Percentiles rank a stretch among this genome's conserved stretches.
Evolutionary conservation across 2,888 invertebrate species (phyloP).

Genomic region (Petrolisthes cinctipes): DNA sequence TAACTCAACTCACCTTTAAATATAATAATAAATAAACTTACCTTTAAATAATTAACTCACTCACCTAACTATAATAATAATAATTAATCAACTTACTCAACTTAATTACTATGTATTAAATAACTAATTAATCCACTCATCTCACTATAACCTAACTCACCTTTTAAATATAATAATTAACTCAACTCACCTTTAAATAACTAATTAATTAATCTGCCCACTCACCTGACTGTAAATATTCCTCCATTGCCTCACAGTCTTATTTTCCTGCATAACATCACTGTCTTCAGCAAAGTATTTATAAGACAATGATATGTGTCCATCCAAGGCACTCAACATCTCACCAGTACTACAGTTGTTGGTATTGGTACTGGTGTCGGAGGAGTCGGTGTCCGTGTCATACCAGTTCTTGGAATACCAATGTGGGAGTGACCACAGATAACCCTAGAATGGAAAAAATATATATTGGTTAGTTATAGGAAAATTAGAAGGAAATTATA

Average conservation of each 20-base stretch:
- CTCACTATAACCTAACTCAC: too few relatives aligned
- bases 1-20: too few relatives aligned
- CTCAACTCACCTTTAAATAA: too few relatives aligned
- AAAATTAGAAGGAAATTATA: background rate
- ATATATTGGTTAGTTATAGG: background rate
- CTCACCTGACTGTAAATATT: slow-evolving; percentile 66
- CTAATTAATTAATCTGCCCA: too few relatives aligned
- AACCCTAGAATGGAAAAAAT: slow-evolving; percentile 73
- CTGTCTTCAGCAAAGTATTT: slow-evolving; percentile 77
- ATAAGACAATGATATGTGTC: slow-evolving; percentile 79
- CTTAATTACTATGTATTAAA: too few relatives aligned
- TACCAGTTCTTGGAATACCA: slow-evolving; percentile 74
- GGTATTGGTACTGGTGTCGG: slow-evolving; percentile 36
- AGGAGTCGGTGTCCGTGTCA: slow-evolving; percentile 67
- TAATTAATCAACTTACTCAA: too few relatives aligned
- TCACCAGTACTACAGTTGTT: slow-evolving; percentile 68
- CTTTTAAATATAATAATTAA: too few relatives aligned
- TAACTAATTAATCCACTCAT: too few relatives aligned
- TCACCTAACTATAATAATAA: too few relatives aligned
- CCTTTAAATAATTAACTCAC: too few relatives aligned
- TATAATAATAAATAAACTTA: too few relatives aligned
- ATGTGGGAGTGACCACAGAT: slow-evolving; percentile 88
- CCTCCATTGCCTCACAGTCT: slow-evolving; percentile 77
- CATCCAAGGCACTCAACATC: slow-evolving; percentile 70
- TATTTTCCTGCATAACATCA: slow-evolving; percentile 76